Base-by-base conservation (phyloP, 2,888 invertebrate genomes). In the Drosophila buzzatii region DNA sequence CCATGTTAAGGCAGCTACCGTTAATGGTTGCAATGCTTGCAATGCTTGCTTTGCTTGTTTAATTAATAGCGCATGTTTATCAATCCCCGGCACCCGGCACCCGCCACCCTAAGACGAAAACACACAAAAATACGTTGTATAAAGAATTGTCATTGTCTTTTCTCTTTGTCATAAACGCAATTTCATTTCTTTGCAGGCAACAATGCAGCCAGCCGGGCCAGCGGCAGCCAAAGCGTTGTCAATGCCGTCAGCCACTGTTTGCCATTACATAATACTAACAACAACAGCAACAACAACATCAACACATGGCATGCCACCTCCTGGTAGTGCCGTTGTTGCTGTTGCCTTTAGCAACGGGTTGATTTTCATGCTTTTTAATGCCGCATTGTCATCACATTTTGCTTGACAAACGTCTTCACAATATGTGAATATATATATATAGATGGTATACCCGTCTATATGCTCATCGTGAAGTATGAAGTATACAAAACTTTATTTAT, bases 351-450 rank as follows among this genome's bases (percentile, higher is more conserved):
- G 45, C 62, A 57, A 60, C 73, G 81, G 62, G 66, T 73, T 70
- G 72, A 62, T 77, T 82, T 88, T 85, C 74, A 85, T 82, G 83
- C 75, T 71, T 74, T 74, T 81, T 78, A 84, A 81, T 84, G 82
- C 70, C 74, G 86, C 87, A 83, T 84, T 84, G 89, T 89, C 89
- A 84, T 89, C 89, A 76, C 79, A 86, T 89, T 85, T 79, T 66
- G 70, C 55, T 60, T 60, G 55, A 74, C 79, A 77, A 61, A 65
- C 53, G 53, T 76, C 60, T 39, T 52, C 60, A 60, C 68, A 53
- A 58, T 58, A 18, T 37, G 44, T 31, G 27, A 9, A 16, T 39
- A 16, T n/a, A 16, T 16, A 41, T 8, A 2, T 52, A 23, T 53
- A 61, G 12, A 12, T 42, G 16, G 7, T 16, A 20, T 35, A 9